Conservation (phyloP, 2,113 vertebrate genomes). For the Pedionomus torquatus region DNA sequence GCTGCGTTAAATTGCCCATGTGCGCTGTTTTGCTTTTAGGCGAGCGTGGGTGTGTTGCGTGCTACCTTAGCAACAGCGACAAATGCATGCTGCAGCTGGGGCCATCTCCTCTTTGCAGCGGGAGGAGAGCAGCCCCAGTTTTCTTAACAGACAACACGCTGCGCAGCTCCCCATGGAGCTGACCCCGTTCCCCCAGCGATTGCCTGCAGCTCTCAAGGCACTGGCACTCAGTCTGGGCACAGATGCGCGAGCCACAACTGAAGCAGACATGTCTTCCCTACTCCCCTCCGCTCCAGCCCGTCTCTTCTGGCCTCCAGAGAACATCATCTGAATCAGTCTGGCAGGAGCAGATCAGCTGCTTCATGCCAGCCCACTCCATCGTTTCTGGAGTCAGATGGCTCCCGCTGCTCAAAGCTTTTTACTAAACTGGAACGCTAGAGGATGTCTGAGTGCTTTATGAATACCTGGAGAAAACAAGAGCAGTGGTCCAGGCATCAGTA, state of each 20-base stretch:
- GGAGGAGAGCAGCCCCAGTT: neutral
- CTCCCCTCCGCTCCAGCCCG: neutral
- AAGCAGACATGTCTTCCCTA: neutral
- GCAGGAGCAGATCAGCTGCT: slow-evolving; percentile 28
- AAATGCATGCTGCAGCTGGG: slow-evolving; percentile 23
- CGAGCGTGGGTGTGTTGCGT: neutral
- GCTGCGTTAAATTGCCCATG: neutral
- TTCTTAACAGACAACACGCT: neutral
- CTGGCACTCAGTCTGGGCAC: neutral
- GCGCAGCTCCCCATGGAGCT: neutral
- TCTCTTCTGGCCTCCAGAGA: slow-evolving; percentile 15
- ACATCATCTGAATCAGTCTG: neutral
- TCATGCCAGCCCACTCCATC: neutral
- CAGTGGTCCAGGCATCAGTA: neutral
- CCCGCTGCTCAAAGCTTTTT: slow-evolving; percentile 10
- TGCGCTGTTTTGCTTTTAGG: neutral
- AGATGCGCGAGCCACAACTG: neutral
- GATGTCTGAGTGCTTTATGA: neutral
- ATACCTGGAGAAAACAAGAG: neutral
- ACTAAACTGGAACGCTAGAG: neutral
- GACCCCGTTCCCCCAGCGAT: neutral
- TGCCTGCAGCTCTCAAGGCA: neutral
- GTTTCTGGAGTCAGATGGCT: neutral
- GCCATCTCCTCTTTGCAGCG: neutral
- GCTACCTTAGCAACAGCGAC: slow-evolving; percentile 51